Evolutionary conservation across 35 echinoderm and acorn worm species (phyloP), one percentile per base, ranked within the genome.

Genomic region (Stichopus chloronotus): DNA sequence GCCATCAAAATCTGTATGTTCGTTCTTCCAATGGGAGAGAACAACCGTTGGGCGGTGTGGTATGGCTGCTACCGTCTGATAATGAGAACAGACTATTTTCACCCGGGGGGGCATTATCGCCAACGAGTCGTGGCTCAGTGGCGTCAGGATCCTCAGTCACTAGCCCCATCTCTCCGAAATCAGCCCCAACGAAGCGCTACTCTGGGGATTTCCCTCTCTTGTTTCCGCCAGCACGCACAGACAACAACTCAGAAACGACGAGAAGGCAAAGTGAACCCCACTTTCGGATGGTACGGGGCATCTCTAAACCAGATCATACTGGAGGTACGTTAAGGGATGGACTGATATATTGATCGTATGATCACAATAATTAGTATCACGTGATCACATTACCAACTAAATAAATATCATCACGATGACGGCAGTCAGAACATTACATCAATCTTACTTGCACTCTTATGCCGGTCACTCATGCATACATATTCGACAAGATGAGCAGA

Each of bases 91-190:
- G 19, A 65, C 11, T 19, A 19, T 65, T 19, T 65, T 65, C 14
- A 53, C 80, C 80, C n/a, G 8, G 5, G 10, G 43, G 52, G 5
- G 19, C 52, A 7, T n/a, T 83, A 56, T 83, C 12, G 8, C 43
- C 55, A 12, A 56, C 25, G 17, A 83, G 80, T 83, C 80, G 43
- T 19, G 17, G 4, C 10, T 83, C 80, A n/a, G 25, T 83, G 52
- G 55, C 80, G 80, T 83, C 80, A 83, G 80, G 7, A 9, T 83
- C 80, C 4, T 55, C 80, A 43, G 30, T 43, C 13, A 57, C 43
- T 17, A 83, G 80, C 55, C 80, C 55, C 17, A 83, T 52, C 17
- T 83, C 80, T 55, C 80, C 80, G 5, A 83, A 83, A n/a, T 83
- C 80, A 13, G 80, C 80, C 8, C 80, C 80, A 55, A 52, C 17